Conservation (phyloP, 1,140 invertebrate species). For the Dreissena polymorpha region DNA sequence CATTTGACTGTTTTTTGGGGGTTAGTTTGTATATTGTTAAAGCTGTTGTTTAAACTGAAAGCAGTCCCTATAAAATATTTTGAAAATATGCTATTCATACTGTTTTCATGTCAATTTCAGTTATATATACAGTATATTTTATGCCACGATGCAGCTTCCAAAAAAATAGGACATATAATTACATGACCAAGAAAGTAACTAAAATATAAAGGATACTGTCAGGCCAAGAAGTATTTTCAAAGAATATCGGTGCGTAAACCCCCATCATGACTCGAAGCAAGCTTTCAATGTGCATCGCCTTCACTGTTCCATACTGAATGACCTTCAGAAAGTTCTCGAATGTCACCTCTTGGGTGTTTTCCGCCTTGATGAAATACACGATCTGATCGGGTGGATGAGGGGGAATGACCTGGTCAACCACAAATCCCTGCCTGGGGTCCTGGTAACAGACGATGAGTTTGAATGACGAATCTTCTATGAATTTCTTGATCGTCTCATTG, state of each 20-base stretch:
- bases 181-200: neutral
- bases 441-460: slow-evolving; percentile 74
- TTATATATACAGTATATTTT: neutral
- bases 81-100: too few relatives aligned
- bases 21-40: too few relatives aligned
- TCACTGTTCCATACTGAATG: slow-evolving; percentile 78
- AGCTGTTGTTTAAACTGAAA: too few relatives aligned
- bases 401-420: slow-evolving; percentile 72
- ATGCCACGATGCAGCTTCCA: neutral
- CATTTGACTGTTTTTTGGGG: too few relatives aligned
- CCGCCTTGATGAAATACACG: slow-evolving; percentile 77
- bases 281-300: slow-evolving; percentile 76
- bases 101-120: neutral
- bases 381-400: slow-evolving; percentile 71
- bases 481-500: slow-evolving; percentile 69
- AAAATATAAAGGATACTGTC: slow-evolving; percentile 75
- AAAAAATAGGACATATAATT: neutral
- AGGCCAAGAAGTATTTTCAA: slow-evolving; percentile 79
- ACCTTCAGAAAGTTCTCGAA: slow-evolving; percentile 73
- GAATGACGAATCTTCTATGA: slow-evolving; percentile 66
- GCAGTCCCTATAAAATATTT: too few relatives aligned
- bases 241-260: slow-evolving; percentile 80
- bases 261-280: slow-evolving; percentile 78
- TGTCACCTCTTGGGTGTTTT: slow-evolving; percentile 61
- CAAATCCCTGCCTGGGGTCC: slow-evolving; percentile 71